Conservation (phyloP, 2,888 invertebrate species). For the Prostheceraeus crozeri region DNA sequence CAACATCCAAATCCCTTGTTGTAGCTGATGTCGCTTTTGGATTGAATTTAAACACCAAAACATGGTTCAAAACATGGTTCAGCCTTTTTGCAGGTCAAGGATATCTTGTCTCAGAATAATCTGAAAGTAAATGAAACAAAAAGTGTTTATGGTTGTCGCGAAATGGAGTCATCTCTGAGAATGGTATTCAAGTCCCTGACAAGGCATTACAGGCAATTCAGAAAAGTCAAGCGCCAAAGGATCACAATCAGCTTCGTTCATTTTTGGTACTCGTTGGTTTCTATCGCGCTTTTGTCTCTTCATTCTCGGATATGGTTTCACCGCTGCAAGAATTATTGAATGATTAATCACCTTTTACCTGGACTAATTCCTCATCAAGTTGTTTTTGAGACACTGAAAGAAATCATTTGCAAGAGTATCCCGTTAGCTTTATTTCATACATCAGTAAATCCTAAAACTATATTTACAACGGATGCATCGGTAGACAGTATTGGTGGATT, state of each 20-base stretch:
- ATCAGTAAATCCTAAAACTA: constrained; percentile 22
- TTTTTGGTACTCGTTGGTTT: constrained; percentile 25
- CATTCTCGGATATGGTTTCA: constrained; percentile 3
- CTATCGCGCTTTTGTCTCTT: constrained; percentile 11
- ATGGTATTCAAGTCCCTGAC: too few relatives aligned
- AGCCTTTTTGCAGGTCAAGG: too few relatives aligned
- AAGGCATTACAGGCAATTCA: too few relatives aligned
- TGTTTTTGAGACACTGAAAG: too few relatives aligned
- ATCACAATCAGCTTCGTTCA: constrained; percentile 14
- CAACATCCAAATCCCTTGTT: too few relatives aligned
- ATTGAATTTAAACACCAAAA: too few relatives aligned
- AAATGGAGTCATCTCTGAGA: too few relatives aligned
- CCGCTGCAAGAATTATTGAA: constrained; percentile 14
- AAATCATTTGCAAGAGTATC: constrained; percentile 9
- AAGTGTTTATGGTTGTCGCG: constrained; percentile 21
- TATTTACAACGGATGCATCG: constrained; percentile 24
- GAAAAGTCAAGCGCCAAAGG: too few relatives aligned
- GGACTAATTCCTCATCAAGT: too few relatives aligned
- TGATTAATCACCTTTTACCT: constrained; percentile 14
- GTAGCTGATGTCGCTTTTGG: too few relatives aligned
- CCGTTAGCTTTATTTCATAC: constrained; percentile 16
- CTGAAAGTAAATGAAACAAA: constrained; percentile 10
- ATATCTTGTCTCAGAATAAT: too few relatives aligned
- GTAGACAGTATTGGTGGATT: constrained; percentile 24
- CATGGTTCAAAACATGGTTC: too few relatives aligned